These are phyloP conservation scores for Choristoneura fumiferana DNA, from an alignment of 1,140 invertebrate genomes.

Conservation along the genomic window DNA sequence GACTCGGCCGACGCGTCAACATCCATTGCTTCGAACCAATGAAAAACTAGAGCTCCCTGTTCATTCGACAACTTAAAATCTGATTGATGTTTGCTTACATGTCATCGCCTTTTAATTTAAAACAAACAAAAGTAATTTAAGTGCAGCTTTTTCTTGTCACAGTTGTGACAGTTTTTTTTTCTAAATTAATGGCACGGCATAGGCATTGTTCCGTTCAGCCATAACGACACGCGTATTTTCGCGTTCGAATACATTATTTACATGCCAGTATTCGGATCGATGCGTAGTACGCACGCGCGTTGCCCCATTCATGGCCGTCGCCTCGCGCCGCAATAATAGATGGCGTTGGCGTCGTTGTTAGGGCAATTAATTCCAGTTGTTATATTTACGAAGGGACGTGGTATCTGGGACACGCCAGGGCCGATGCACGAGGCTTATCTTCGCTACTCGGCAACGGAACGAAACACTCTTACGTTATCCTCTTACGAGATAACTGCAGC, in stretches of 20 bases:
- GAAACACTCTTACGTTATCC: not conserved
- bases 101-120: too few relatives aligned
- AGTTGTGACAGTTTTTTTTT: conserved; percentile 21
- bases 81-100: conserved; percentile 29
- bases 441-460: too few relatives aligned
- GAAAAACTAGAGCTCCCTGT: not conserved
- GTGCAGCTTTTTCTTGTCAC: too few relatives aligned
- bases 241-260: conserved; percentile 55
- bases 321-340: conserved; percentile 33
- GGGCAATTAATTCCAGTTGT: conserved; percentile 27
- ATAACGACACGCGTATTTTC: conserved; percentile 26
- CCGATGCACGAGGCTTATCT: too few relatives aligned
- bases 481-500: not conserved
- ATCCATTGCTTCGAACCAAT: not conserved
- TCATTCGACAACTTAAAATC: conserved; percentile 22
- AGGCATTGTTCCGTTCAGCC: not conserved
- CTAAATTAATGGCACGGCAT: not conserved
- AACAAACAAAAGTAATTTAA: too few relatives aligned
- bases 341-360: conserved; percentile 33
- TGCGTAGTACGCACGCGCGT: conserved; percentile 56
- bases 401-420: not conserved
- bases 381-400: not conserved
- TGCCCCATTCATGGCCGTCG: conserved; percentile 42
- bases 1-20: conserved; percentile 30
- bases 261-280: conserved; percentile 48